Evolutionary conservation across 2,797 vertebrate species (phyloP), one percentile per base, ranked within the genome.

Genomic region (Cynopterus sphinx): DNA sequence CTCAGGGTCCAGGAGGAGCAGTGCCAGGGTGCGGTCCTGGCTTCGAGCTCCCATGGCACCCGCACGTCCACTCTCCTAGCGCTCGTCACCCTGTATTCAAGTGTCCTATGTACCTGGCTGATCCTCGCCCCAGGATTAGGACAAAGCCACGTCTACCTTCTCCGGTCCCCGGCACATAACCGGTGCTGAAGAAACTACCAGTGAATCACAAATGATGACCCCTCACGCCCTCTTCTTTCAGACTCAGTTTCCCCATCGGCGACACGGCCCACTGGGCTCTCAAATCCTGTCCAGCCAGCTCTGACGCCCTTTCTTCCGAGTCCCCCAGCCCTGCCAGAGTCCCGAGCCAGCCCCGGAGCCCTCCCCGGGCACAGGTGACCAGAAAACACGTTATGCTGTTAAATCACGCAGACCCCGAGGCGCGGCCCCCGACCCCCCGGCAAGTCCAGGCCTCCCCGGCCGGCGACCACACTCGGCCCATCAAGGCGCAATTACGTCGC

Each of bases 401-500:
- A 15, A 28, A 21, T n/a, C 67, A n/a, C 1, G 53, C 4, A 49
- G 59, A 57, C 65, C 79, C 75, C 19, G 0, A 46, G 59, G 39
- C 26, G 21, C 75, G 1, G 33, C 63, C 31, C 59, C 22, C 6
- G 0, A 9, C 31, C 9, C 61, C 28, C 84, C 36, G 63, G 61
- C 57, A 7, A 43, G 51, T 13, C 26, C 0, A 3, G 73, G 61
- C n/a, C 75, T 67, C 17, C 49, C 0, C 2, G 0, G 55, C 33
- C 28, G 26, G 61, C 55, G 46, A 71, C 87, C 31, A 8, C 81
- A 22, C 46, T 41, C 11, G 6, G 43, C 15, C 73, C 68, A 75
- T 95, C 96, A 73, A 15, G 79, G 51, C 95, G 84, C 3, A 53
- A 75, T 94, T 86, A 84, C 68, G 89, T 82, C 94, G 67, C 94